Conservation (phyloP, 1,140 invertebrate genomes). For the Drosophila varians region DNA sequence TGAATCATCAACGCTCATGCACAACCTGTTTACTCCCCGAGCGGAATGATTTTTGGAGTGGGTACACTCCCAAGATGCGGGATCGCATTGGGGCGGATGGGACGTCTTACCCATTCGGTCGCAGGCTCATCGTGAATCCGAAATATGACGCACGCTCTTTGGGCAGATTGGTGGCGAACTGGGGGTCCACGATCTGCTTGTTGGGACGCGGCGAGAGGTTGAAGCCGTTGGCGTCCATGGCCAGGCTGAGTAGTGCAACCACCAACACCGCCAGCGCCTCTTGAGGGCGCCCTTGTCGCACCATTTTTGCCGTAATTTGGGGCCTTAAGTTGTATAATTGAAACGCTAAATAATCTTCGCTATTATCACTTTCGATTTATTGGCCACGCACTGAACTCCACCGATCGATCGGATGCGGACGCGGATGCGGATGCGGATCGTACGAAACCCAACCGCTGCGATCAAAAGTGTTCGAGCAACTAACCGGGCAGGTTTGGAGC, state of each 20-base stretch:
- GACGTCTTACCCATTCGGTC: conserved; percentile 68
- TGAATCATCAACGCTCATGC: conserved; percentile 31
- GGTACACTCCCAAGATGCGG: conserved; percentile 17
- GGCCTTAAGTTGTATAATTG: conserved; percentile 8
- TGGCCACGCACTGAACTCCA: neutral
- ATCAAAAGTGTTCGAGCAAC: conserved; percentile 15
- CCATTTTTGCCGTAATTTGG: conserved; percentile 24
- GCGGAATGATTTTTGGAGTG: conserved; percentile 24
- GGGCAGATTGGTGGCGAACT: conserved; percentile 57
- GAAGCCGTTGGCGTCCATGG: conserved; percentile 39
- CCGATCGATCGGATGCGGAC: too few species aligned
- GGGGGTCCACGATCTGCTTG: conserved; percentile 65
- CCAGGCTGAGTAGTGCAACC: conserved; percentile 1
- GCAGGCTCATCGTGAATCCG: conserved; percentile 72
- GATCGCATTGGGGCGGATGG: neutral
- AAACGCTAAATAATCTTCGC: conserved; percentile 11
- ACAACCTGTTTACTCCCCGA: conserved; percentile 61
- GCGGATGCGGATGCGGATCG: too few species aligned
- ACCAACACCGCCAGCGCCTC: conserved; percentile 6
- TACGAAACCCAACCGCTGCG: conserved; percentile 3
- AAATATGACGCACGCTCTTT: conserved; percentile 82
- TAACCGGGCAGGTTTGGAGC: neutral
- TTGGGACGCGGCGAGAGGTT: conserved; percentile 81
- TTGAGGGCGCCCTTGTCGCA: conserved; percentile 19
- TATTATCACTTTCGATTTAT: conserved; percentile 34